Conservation (phyloP, 2,888 invertebrate species). For the Tanypteryx hageni region DNA sequence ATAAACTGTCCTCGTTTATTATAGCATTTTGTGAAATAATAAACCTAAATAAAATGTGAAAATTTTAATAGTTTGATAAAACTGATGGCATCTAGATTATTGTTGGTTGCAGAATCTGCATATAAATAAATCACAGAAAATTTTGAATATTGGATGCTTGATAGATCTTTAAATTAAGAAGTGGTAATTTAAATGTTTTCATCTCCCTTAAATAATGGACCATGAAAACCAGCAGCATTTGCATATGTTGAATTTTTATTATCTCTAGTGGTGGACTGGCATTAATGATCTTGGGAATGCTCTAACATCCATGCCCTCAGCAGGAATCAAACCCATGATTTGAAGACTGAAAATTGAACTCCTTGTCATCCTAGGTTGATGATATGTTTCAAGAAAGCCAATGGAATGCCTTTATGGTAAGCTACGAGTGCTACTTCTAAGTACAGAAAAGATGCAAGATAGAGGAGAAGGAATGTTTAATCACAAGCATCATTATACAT, state of each 20-base stretch:
- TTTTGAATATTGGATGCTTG: too few relatives aligned
- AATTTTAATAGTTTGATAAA: too few relatives aligned
- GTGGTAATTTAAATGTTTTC: too few relatives aligned
- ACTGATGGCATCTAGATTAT: too few relatives aligned
- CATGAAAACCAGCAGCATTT: slow-evolving; percentile 37
- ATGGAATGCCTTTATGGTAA: slow-evolving; percentile 26
- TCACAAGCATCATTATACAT: too few relatives aligned
- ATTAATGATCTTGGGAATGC: neutral
- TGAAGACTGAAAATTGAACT: slow-evolving; percentile 1
- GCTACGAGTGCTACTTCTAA: slow-evolving; percentile 38
- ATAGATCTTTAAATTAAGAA: too few relatives aligned
- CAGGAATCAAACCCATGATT: neutral
- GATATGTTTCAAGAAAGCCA: slow-evolving; percentile 9
- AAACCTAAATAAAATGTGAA: too few relatives aligned
- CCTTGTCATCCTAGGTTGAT: neutral
- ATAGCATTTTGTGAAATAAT: too few relatives aligned
- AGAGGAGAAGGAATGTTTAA: neutral
- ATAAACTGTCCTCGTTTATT: too few relatives aligned
- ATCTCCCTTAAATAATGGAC: neutral
- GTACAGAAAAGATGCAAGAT: slow-evolving; percentile 7
- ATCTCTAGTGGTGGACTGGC: slow-evolving; percentile 34
- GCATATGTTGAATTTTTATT: slow-evolving; percentile 36
- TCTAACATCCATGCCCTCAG: neutral
- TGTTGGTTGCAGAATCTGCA: too few relatives aligned
- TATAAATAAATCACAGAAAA: too few relatives aligned